These are phyloP conservation scores for Apamea sordens DNA, from an alignment of 2,888 invertebrate species.

Conservation along the genomic window DNA sequence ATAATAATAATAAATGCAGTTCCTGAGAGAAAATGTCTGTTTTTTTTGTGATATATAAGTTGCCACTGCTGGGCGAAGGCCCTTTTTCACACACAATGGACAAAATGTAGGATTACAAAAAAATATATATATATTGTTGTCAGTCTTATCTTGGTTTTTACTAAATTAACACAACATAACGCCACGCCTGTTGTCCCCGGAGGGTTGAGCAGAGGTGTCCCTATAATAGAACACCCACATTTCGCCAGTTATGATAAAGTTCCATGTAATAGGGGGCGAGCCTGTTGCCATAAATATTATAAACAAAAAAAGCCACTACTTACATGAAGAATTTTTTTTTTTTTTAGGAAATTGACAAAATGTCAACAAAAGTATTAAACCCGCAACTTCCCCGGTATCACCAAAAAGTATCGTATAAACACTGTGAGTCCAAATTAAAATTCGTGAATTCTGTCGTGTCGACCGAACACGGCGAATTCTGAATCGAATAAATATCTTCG, in stretches of 20 bases:
- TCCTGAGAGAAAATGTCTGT: not conserved
- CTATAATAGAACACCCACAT: too few species aligned
- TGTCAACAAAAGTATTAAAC: conserved; percentile 25
- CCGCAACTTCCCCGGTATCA: conserved; percentile 75
- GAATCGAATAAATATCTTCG: conserved; percentile 75
- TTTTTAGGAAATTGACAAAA: conserved; percentile 28
- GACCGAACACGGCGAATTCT: conserved; percentile 68
- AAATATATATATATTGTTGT: not conserved
- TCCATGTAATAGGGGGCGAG: too few species aligned
- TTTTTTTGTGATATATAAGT: not conserved
- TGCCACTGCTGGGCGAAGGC: too few species aligned
- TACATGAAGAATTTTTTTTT: too few species aligned
- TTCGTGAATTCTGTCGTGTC: conserved; percentile 83
- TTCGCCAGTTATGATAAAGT: too few species aligned
- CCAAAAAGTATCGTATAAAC: conserved; percentile 82
- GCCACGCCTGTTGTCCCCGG: too few species aligned
- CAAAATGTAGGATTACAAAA: too few species aligned
- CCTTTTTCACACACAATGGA: too few species aligned
- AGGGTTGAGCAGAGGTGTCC: too few species aligned
- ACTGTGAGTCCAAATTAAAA: conserved; percentile 86
- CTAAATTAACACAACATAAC: not conserved
- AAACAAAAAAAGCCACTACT: not conserved
- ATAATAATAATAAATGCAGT: too few species aligned
- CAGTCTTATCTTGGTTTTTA: not conserved
- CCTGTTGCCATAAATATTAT: not conserved